phyloP scores from a whole-genome alignment of 2,888 invertebrate species.

The Mythimna lalbum region DNA sequence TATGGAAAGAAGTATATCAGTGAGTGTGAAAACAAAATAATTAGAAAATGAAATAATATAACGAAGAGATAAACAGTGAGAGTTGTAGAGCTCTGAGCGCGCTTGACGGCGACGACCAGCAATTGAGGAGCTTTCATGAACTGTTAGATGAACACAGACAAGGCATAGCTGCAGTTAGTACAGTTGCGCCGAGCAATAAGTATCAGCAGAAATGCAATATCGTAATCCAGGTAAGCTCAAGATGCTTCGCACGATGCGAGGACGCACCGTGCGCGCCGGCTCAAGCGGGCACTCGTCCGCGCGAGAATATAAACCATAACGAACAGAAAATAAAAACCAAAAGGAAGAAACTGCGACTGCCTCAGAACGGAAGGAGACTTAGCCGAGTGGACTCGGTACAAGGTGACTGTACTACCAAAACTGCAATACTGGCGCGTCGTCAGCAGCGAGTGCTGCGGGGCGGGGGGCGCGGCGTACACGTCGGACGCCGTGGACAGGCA shows the following conservation, averaged over 20 bases:
- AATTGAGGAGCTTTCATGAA: slow-evolving; percentile 17
- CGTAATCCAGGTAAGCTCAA: slow-evolving; percentile 33
- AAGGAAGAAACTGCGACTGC: slow-evolving; percentile 88
- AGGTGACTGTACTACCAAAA: slow-evolving; percentile 97
- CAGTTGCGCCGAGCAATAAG: slow-evolving; percentile 31
- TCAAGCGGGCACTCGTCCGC: slow-evolving; percentile 54
- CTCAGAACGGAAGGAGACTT: slow-evolving; percentile 83
- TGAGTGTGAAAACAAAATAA: slow-evolving; percentile 72
- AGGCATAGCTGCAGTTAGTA: slow-evolving; percentile 32
- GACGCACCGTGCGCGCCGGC: slow-evolving; percentile 34
- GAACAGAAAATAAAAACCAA: slow-evolving; percentile 64
- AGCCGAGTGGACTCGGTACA: slow-evolving; percentile 79
- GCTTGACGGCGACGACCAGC: slow-evolving; percentile 57
- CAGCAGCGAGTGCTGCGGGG: slow-evolving; percentile 93
- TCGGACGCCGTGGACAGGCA: slow-evolving; percentile 97
- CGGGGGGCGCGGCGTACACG: slow-evolving; percentile 92
- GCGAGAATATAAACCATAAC: slow-evolving; percentile 51
- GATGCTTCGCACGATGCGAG: slow-evolving; percentile 29
- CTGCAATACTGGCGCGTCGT: slow-evolving; percentile 98
- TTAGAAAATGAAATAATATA: slow-evolving; percentile 63
- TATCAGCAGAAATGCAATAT: slow-evolving; percentile 40
- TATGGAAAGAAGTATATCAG: slow-evolving; percentile 68
- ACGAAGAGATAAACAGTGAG: slow-evolving; percentile 61
- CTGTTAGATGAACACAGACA: slow-evolving; percentile 14
- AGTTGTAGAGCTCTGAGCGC: slow-evolving; percentile 63